Base-by-base conservation (phyloP, 2,888 invertebrate genomes). In the Agrotis puta region DNA sequence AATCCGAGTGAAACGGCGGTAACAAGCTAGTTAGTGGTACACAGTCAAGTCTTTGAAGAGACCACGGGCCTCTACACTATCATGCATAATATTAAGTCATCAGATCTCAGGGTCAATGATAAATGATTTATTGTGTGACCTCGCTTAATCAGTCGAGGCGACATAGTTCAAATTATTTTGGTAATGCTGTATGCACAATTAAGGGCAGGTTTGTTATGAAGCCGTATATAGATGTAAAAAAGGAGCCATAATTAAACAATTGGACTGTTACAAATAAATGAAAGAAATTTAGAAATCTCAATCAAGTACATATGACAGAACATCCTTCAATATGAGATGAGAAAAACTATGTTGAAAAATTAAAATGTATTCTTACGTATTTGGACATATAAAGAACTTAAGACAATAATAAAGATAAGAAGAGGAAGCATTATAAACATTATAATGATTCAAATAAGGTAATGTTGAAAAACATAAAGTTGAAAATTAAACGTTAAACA, bases 141-240 rank as follows among this genome's bases (percentile, higher is more conserved):
- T 81, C 79, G 75, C 53, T 56, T 79, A 68, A 82, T 82, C 82
- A 71, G 62, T 57, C 72, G 68, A 82, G 70, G 82, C 74, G 79
- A 82, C 79, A 81, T 71, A 62, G 61, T 64, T 75, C 64, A 61
- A 79, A 70, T 75, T 66, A 66, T 79, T 73, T 72, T 59, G n/a
- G 16, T 22, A 57, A 62, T 54, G 13, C n/a, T 53, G 67, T 48
- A 72, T 63, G 18, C 47, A 56, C 39, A 48, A 51, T 53, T 62
- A 33, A 48, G 48, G 22, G 16, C 45, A 33, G 20, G 11, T 51
- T 47, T 57, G 5, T 2, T 18, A 20, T 50, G 14, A 18, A 57
- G 45, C 18, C 48, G n/a, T 64, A 45, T 7, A 54, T 14, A 39
- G 1, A 11, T 53, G n/a, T 20, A 48, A 14, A 56, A 20, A 14